Conservation (phyloP, 2,797 vertebrate species). For the Smutsia temminckii region DNA sequence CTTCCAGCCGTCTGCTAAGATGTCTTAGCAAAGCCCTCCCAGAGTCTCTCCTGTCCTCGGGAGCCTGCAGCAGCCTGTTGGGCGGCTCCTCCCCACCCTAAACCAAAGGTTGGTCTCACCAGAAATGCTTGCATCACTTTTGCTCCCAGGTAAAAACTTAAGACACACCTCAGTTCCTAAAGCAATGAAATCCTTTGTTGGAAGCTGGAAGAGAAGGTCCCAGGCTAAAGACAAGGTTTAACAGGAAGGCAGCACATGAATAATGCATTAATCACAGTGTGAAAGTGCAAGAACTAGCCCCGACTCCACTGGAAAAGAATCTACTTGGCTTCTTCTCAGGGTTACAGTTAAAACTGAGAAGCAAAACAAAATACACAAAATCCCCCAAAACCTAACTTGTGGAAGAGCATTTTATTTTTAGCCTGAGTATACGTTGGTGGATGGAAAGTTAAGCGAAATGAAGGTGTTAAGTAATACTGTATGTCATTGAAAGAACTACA, state of each 20-base stretch:
- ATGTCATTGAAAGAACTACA: background rate
- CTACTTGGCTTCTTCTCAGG: background rate
- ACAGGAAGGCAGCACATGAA: conserved; percentile 63
- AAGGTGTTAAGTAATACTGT: background rate
- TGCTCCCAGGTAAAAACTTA: conserved; percentile 72
- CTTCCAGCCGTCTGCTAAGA: background rate
- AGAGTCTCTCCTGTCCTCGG: background rate
- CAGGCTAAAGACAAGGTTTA: conserved; percentile 68
- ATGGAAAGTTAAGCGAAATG: background rate
- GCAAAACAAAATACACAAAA: conserved; percentile 34
- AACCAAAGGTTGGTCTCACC: conserved; percentile 66
- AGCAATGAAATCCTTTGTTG: conserved; percentile 78
- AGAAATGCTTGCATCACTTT: conserved; percentile 78
- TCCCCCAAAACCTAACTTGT: background rate
- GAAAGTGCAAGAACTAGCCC: conserved; percentile 16
- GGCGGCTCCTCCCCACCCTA: conserved; percentile 60
- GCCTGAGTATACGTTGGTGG: background rate
- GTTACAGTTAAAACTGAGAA: conserved; percentile 11
- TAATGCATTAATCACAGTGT: conserved; percentile 69
- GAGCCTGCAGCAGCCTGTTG: conserved; percentile 53
- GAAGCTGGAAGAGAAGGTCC: conserved; percentile 64
- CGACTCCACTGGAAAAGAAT: conserved; percentile 46
- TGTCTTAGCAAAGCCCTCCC: background rate
- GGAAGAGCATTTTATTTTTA: conserved; percentile 1
- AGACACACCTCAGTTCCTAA: conserved; percentile 76